Percentiles rank a stretch among this genome's conserved stretches.
These are phyloP conservation scores for Oenanthe melanoleuca DNA, from an alignment of 2,113 vertebrate genomes.

Conservation along the genomic window DNA sequence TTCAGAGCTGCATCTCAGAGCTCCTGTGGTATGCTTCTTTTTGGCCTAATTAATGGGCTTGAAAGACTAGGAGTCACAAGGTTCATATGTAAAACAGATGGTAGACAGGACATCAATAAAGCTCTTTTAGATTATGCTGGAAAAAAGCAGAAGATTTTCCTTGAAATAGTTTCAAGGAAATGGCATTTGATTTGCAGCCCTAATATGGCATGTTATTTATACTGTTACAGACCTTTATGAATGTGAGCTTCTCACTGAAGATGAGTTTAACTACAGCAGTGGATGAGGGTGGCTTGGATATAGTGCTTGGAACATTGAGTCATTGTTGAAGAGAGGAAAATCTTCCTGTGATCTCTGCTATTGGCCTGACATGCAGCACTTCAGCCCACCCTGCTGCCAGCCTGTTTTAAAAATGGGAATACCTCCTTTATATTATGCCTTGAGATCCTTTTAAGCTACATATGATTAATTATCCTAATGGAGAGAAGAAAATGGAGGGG, in stretches of 20 bases:
- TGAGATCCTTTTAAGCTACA: not conserved
- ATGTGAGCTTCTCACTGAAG: not conserved
- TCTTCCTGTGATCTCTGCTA: not conserved
- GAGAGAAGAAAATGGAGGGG: not conserved
- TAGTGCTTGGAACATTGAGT: not conserved
- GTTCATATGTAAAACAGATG: conserved; percentile 58
- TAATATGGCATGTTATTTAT: not conserved
- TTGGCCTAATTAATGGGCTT: conserved; percentile 58
- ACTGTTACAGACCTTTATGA: conserved; percentile 1
- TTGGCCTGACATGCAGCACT: not conserved
- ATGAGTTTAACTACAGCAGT: not conserved
- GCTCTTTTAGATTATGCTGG: conserved; percentile 15
- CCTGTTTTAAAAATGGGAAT: not conserved
- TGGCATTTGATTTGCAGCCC: conserved; percentile 3
- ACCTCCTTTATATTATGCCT: not conserved
- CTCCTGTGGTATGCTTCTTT: conserved; percentile 23
- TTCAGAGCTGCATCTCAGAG: conserved; percentile 15
- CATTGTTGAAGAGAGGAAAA: not conserved
- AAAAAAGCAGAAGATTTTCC: conserved; percentile 19
- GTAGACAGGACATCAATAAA: conserved; percentile 65
- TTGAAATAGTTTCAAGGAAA: conserved; percentile 38
- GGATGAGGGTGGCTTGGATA: not conserved
- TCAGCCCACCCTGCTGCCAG: not conserved
- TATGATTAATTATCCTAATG: not conserved
- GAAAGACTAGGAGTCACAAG: conserved; percentile 58